Conservation (phyloP, 1,140 invertebrate genomes). For the Lepeophtheirus salmonis region DNA sequence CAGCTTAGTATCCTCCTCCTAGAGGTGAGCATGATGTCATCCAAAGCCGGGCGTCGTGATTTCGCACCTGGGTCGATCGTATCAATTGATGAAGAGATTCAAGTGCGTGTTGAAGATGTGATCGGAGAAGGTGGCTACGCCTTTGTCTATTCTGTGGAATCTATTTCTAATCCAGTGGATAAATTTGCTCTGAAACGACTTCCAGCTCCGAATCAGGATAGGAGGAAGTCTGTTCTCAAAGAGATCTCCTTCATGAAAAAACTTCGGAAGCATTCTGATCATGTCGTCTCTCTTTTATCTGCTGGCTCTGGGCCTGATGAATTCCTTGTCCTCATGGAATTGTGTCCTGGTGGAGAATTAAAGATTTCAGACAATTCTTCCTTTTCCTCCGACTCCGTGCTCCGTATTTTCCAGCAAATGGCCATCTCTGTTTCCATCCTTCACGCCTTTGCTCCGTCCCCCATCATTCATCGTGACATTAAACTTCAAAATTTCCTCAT, state of each 20-base stretch:
- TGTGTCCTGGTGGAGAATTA: constrained; percentile 41
- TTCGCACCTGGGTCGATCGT: not conserved
- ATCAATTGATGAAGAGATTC: not conserved
- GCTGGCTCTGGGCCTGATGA: constrained; percentile 33
- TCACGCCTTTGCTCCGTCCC: constrained; percentile 48
- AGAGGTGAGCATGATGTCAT: not conserved
- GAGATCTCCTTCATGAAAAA: constrained; percentile 37
- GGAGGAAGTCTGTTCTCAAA: constrained; percentile 31
- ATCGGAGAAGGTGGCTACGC: constrained; percentile 19
- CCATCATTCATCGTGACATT: constrained; percentile 80
- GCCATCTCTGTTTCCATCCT: constrained; percentile 75
- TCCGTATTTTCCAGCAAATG: constrained; percentile 75
- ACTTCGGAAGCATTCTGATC: constrained; percentile 34
- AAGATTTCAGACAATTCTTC: constrained; percentile 47
- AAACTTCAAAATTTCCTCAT: constrained; percentile 63
- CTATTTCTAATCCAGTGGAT: constrained; percentile 21
- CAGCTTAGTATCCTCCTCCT: not conserved
- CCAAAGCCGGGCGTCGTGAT: not conserved
- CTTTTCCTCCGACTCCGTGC: constrained; percentile 50
- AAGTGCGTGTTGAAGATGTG: not conserved
- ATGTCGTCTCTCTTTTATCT: constrained; percentile 34
- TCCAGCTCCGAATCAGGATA: constrained; percentile 33
- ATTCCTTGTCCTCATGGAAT: constrained; percentile 35
- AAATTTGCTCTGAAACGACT: constrained; percentile 25
- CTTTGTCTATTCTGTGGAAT: constrained; percentile 23